Conservation (phyloP, 2,113 vertebrate species). For the Myotis yumanensis region DNA sequence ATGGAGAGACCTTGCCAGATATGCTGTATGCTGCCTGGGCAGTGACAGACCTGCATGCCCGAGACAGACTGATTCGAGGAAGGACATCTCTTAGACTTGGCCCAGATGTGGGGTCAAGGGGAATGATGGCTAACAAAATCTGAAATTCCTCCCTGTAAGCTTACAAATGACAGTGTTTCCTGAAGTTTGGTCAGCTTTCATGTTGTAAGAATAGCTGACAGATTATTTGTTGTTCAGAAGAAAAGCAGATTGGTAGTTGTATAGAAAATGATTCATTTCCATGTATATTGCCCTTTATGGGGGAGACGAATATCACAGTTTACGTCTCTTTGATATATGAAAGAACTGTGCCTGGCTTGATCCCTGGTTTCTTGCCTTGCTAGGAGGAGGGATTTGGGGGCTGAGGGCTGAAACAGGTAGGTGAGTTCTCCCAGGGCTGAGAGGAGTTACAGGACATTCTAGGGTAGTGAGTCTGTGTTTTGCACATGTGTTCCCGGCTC, state of each 20-base stretch:
- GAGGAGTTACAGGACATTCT: not conserved
- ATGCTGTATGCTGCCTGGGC: rapidly evolving
- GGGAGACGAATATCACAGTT: not conserved
- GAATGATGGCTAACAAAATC: not conserved
- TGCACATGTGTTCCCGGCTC: not conserved
- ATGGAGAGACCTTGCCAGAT: not conserved
- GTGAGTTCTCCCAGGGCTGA: not conserved
- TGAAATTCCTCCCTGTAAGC: not conserved
- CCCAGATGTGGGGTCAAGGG: not conserved
- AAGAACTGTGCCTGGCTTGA: not conserved
- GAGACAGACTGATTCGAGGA: not conserved
- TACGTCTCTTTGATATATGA: not conserved
- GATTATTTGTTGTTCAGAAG: not conserved
- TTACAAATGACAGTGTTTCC: not conserved
- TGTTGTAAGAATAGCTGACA: not conserved
- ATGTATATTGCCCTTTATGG: not conserved
- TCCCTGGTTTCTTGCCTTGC: not conserved
- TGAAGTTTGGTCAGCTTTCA: not conserved
- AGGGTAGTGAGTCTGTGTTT: not conserved
- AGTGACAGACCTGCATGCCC: not conserved
- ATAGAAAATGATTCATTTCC: not conserved
- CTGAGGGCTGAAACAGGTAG: not conserved
- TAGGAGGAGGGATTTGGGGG: not conserved
- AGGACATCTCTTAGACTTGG: not conserved
- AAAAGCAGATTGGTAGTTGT: not conserved